Evolutionary conservation across 2,113 vertebrate species (phyloP), one percentile per base, ranked within the genome.

Genomic region (Cynopterus brachyotis): DNA sequence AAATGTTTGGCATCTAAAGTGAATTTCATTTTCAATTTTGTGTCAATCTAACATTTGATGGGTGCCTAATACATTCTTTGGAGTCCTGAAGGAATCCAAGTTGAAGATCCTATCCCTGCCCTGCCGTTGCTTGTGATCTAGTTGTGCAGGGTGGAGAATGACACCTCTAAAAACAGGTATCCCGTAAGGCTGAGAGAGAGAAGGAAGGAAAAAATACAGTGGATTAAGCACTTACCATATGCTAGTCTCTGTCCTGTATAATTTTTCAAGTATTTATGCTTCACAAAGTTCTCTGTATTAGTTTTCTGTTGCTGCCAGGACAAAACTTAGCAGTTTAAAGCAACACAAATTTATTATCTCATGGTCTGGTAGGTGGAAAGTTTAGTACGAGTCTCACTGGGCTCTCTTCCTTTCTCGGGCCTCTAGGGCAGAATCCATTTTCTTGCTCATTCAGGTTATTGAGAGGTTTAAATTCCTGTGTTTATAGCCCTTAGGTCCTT

Each of bases 1-100:
- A 98, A 97, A 96, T 91, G 42, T 97, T 95, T 94, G 95, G 60
- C 91, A 86, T 88, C 67, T 78, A 24, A 57, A 73, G 22, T 55
- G 28, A 92, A 87, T 92, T 83, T 87, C 83, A 28, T 89, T 93
- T 96, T 94, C 55, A 69, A 53, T 66, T 92, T 70, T 88, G 47
- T 85, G 35, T 82, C 94, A 45, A 59, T 42, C 86, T 55, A 67
- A 73, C 73, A 83, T 73, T 70, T 89, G 55, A 22, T 82, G 42
- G 72, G 32, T 78, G 40, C 57, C 89, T 90, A 50, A 69, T 20
- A 66, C 19, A 11, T 50, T 59, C 50, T 50, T 16, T 73, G 67
- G 50, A 19, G 55, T 17, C 64, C 30, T 22, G 1, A 60, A 84
- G 59, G 42, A 57, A 45, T 42, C 32, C 60, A 2, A 64, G 22